Percentiles rank a stretch among this genome's conserved stretches.
Evolutionary conservation across 2,888 invertebrate genomes (phyloP).

Genomic region (Ryuthela nishihirai): DNA sequence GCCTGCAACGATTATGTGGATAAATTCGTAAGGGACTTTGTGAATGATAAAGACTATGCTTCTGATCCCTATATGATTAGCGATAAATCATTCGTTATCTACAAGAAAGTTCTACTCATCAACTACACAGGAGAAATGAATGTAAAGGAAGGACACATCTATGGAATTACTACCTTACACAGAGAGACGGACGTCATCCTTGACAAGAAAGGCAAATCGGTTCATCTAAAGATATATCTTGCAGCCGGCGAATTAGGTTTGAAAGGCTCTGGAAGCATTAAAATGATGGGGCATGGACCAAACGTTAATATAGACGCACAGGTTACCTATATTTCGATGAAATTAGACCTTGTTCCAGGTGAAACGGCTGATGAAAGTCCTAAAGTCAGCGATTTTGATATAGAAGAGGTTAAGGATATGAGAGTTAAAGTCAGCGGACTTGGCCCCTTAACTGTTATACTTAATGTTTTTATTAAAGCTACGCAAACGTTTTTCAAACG

Average conservation of each 20-base stretch:
- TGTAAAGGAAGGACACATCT: background rate
- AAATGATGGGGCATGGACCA: background rate
- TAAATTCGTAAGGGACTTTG: background rate
- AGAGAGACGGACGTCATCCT: background rate
- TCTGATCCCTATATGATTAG: background rate
- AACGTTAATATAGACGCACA: background rate
- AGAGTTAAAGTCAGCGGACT: background rate
- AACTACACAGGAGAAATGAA: background rate
- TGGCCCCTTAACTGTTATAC: background rate
- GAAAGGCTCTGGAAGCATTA: background rate
- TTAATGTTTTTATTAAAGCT: background rate
- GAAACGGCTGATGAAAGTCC: background rate
- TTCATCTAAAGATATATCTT: background rate
- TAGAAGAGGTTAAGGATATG: background rate
- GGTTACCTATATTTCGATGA: background rate
- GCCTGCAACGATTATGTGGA: conserved; percentile 3
- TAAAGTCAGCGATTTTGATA: background rate
- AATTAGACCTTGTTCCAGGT: background rate
- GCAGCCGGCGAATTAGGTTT: background rate
- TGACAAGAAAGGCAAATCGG: background rate
- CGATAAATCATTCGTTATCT: background rate
- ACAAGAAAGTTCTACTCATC: background rate
- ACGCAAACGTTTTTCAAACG: background rate
- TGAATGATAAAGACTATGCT: background rate
- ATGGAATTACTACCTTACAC: background rate